Evolutionary conservation across 2,888 invertebrate species (phyloP), one percentile per base, ranked within the genome.

Genomic region (Drosophila subsilvestris): DNA sequence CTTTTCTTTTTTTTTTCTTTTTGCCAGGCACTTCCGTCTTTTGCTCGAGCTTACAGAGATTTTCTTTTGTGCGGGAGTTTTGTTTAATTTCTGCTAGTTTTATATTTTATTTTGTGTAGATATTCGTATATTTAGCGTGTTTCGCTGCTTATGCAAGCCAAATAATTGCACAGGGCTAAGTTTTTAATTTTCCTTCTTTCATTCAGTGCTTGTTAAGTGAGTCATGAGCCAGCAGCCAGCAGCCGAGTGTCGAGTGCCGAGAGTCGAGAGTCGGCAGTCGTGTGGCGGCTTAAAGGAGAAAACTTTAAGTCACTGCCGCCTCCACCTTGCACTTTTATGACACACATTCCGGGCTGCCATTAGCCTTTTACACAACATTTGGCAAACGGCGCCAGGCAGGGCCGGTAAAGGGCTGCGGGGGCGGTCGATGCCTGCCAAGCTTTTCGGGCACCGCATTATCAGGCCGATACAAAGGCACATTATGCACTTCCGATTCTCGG

Each of bases 381-480:
- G 85, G 85, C 85, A 84, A 75, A 54, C 67, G 77, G 67, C 63
- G 77, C 75, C 85, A 72, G 50, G 60, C n/a, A 22, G 45, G 47
- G 47, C 44, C 37, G 58, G 42, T 1, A 10, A 29, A 57, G 48
- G 55, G 50, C 47, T 22, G 18, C 47, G 61, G 61, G 48, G 69
- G 59, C 48, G 63, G 49, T 25, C 27, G 55, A 48, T 58, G 86
- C 65, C 74, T 85, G 88, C 86, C 88, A 82, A 85, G 73, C 75
- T 70, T 80, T 72, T 72, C 65, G 75, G 75, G 70, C 79, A 71
- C 72, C 80, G 76, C 83, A 87, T 83, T 83, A 83, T 83, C 88
- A 82, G 88, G 62, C 66, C 83, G 86, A 83, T 87, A 88, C 86
- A 83, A 87, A 82, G 86, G 80, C 73, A 80, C 86, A 83, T 83